Base-by-base conservation (phyloP, 2,113 vertebrate species). In the Puma concolor region DNA sequence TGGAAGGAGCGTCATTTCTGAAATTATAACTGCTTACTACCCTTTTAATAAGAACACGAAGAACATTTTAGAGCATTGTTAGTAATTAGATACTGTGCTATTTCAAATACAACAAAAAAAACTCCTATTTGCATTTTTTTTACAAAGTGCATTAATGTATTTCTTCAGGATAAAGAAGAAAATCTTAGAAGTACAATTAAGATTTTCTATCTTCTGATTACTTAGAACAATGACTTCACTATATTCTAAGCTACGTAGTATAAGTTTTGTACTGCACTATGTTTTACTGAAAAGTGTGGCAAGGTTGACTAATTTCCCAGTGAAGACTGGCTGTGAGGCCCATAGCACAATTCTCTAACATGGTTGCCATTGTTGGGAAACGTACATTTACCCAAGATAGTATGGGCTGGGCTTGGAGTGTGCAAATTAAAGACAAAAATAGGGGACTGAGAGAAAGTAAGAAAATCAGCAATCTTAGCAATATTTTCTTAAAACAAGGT, bases 21-120 rank as follows among this genome's bases (percentile, higher is more conserved):
- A 69, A 88, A 79, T 52, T 92, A 72, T 13, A 98, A 89, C n/a
- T 54, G 12, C 23, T 94, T 72, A 92, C 80, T 94, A 92, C 25
- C 16, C 38, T 80, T 81, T 92, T 54, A 63, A 83, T n/a, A 90
- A 76, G 87, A 71, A 96, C 52, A 92, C 12, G 83, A 38, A 72
- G 87, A 94, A 50, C 52, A 72, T 83, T 98, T 69, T 54, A 29
- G 54, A 57, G 33, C 36, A 90, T 44, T 83, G 38, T 64, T 85
- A 95, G 13, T 67, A 89, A 94, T 83, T 82, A 83, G 41, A 63
- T 36, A 89, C 52, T 95, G 52, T 50, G 25, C 19, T 79, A 3
- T 92, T 94, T 92, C 83, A 63, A 95, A 95, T 63, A 86, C 48
- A 92, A 38, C 77, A 77, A 88, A 36, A 88, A 36, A 52, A 79